Percentiles rank a stretch among this genome's conserved stretches.
These are phyloP conservation scores for Plagodis dolabraria DNA, from an alignment of 2,888 invertebrate genomes.

Conservation along the genomic window DNA sequence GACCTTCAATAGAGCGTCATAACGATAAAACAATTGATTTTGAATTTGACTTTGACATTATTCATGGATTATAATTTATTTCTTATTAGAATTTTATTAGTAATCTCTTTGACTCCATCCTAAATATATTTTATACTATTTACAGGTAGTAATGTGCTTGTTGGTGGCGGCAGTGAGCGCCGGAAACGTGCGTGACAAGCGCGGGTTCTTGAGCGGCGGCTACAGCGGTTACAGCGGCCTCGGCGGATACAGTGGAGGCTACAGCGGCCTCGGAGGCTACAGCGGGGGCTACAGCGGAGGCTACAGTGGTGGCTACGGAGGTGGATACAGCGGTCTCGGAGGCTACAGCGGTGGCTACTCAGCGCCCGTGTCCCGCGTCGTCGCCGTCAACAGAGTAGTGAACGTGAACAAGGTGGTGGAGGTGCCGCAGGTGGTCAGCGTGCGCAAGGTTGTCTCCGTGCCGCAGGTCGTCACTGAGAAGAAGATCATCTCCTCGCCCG, in stretches of 20 bases:
- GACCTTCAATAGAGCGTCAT: too few relatives aligned
- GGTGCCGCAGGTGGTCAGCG: slow-evolving; percentile 47
- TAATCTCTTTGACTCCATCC: too few relatives aligned
- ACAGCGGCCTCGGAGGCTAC: slow-evolving; percentile 29
- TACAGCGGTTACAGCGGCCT: slow-evolving; percentile 32
- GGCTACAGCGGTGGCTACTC: slow-evolving; percentile 21
- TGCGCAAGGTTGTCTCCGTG: slow-evolving; percentile 46
- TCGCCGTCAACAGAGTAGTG: slow-evolving; percentile 49
- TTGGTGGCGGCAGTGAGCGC: slow-evolving; percentile 36
- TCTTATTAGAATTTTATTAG: too few relatives aligned
- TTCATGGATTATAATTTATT: too few relatives aligned
- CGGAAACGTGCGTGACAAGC: slow-evolving; percentile 42
- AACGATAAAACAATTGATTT: too few relatives aligned
- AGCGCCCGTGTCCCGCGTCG: slow-evolving; percentile 44
- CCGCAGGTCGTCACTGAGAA: slow-evolving; percentile 45
- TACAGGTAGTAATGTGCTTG: slow-evolving; percentile 41
- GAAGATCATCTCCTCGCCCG: slow-evolving; percentile 45
- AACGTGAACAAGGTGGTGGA: slow-evolving; percentile 49
- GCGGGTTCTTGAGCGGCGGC: slow-evolving; percentile 38
- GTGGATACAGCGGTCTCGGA: background rate
- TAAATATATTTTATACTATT: background rate
- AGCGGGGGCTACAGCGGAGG: slow-evolving; percentile 16
- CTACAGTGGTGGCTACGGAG: slow-evolving; percentile 15
- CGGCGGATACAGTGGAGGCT: slow-evolving; percentile 35
- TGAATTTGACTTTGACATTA: too few relatives aligned